Base-by-base conservation (phyloP, 2,797 vertebrate species). In the Phrynocephalus forsythii region DNA sequence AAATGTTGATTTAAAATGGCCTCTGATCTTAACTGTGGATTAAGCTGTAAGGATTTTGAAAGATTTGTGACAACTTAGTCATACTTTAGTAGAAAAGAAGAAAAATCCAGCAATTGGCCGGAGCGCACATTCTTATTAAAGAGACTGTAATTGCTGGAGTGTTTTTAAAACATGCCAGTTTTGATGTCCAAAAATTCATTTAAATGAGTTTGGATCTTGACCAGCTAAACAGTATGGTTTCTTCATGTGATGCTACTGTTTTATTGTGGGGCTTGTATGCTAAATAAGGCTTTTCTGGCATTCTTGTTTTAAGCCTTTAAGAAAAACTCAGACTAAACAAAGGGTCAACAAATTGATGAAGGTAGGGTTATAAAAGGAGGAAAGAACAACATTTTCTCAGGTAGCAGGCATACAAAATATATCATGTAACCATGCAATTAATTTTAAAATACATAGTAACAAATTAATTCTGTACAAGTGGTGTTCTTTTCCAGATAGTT, bases 11-110 rank as follows among this genome's bases (percentile, higher is more conserved):
- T 84, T 89, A 3, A 72, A 66, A 84, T 91, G 88, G 30, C 89
- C 91, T 93, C 85, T 73, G 92, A 85, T 89, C 87, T 87, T 89
- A 90, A 91, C 76, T 94, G 94, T 76, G 88, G 79, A 91, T 91
- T 91, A 89, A 71, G 60, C 1, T 48, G 91, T 91, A 83, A 91
- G 90, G 88, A 93, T 93, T 93, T 93, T 89, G 87, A 94, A 95
- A 93, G 87, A 89, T 95, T 95, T 94, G 93, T 69, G 63, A 60
- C 73, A 93, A 89, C 60, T 91, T 94, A 88, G 79, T 94, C 91
- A 90, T 86, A 93, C 79, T 86, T 85, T 91, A 88, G 86, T 38
- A 90, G 88, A 86, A 95, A 93, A 93, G 84, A 85, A 88, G 52
- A 78, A 20, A 60, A 76, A 3, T 79, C 87, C 88, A 89, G 78